Evolutionary conservation across 2,888 invertebrate genomes (phyloP).

Genomic region (Mythimna albipuncta): DNA sequence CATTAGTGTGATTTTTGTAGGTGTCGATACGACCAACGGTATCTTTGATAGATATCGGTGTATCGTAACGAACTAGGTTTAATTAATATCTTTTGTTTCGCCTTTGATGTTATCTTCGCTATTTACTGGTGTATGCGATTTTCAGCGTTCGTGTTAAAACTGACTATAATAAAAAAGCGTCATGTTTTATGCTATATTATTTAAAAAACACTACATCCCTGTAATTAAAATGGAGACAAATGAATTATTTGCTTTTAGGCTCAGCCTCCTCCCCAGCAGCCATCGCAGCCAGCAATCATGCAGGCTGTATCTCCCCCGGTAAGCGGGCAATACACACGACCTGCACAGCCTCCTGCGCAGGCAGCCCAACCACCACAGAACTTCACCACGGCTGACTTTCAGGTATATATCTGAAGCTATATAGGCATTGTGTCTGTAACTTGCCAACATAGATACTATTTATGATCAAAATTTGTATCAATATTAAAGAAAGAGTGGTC

Average conservation of each 20-base stretch:
- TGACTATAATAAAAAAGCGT: neutral
- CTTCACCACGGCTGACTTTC: constrained; percentile 94
- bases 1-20: constrained; percentile 72
- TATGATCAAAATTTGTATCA: neutral
- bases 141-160: neutral
- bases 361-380: constrained; percentile 87
- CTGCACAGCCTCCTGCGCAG: constrained; percentile 90
- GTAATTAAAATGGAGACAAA: neutral
- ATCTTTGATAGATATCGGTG: constrained; percentile 59
- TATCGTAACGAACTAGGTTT: constrained; percentile 42
- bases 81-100: constrained; percentile 31
- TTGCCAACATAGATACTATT: no score
- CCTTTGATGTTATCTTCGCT: constrained; percentile 8
- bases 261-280: constrained; percentile 80
- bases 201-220: neutral
- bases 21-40: constrained; percentile 73
- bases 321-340: constrained; percentile 91
- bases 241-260: constrained; percentile 6
- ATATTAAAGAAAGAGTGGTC: neutral
- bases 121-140: neutral
- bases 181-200: neutral
- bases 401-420: constrained; percentile 85
- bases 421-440: neutral
- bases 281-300: constrained; percentile 95
- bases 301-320: constrained; percentile 93